Conservation (phyloP, 92 coral and sea anemone genomes). For the Phenganax stokvisi region DNA sequence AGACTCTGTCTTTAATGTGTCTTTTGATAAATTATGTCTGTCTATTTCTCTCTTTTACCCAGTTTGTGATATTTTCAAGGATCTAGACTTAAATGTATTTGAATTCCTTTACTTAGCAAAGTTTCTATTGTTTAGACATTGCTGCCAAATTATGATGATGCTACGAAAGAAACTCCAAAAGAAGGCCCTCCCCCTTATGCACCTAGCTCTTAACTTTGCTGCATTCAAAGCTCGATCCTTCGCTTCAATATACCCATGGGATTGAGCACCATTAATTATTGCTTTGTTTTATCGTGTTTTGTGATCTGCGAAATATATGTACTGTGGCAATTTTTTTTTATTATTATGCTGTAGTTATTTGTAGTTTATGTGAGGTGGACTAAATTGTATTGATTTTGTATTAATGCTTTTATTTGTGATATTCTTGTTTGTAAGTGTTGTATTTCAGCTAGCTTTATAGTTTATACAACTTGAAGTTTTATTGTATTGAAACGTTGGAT, state of each 20-base stretch:
- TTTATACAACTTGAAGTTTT: too few species aligned
- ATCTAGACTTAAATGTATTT: background rate
- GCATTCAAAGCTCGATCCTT: slow-evolving; percentile 7
- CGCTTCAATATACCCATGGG: background rate
- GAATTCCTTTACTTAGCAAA: background rate
- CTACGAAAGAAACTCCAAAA: slow-evolving; percentile 89
- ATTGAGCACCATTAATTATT: background rate
- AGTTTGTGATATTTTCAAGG: background rate
- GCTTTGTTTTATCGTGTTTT: background rate
- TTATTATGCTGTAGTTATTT: background rate
- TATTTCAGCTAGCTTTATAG: background rate
- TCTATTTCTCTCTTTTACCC: too few species aligned
- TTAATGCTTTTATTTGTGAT: too few species aligned
- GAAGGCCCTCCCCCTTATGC: slow-evolving; percentile 96
- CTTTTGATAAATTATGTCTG: too few species aligned
- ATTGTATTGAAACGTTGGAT: too few species aligned
- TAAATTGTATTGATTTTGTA: too few species aligned
- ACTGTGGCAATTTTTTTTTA: background rate
- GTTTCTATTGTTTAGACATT: slow-evolving; percentile 52
- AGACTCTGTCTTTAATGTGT: too few species aligned
- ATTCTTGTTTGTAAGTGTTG: too few species aligned
- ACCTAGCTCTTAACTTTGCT: slow-evolving; percentile 26
- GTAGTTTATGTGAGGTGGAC: too few species aligned
- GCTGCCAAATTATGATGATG: slow-evolving; percentile 95
- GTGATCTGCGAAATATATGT: background rate